Conservation (phyloP, 2,113 vertebrate species). For the Gymnocephalus cernua region DNA sequence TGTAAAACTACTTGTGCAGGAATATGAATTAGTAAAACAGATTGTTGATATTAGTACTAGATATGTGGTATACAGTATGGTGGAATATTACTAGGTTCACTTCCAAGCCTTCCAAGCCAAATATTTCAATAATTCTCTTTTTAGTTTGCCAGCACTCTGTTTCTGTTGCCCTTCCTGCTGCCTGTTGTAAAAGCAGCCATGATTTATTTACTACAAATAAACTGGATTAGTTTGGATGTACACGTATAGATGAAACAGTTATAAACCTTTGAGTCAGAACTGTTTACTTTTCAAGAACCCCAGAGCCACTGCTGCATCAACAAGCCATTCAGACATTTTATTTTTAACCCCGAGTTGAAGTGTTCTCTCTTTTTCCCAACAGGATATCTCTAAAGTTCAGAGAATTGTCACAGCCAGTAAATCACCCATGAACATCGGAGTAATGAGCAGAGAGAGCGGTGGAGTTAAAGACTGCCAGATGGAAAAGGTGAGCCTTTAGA, state of each 20-base stretch:
- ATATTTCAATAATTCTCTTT: slow-evolving; percentile 31
- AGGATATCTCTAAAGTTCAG: slow-evolving; percentile 86
- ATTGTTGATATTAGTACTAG: not conserved
- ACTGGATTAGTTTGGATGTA: slow-evolving; percentile 7
- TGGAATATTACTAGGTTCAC: slow-evolving; percentile 1
- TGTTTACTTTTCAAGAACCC: slow-evolving; percentile 12
- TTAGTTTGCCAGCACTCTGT: not conserved
- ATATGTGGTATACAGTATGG: not conserved
- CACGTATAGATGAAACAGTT: slow-evolving; percentile 16
- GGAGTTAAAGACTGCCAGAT: slow-evolving; percentile 80
- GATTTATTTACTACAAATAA: slow-evolving; percentile 29
- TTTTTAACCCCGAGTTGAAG: slow-evolving; percentile 24
- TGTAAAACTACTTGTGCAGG: not conserved
- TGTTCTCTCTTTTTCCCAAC: slow-evolving; percentile 31
- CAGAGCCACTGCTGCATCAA: slow-evolving; percentile 8
- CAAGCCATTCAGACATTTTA: slow-evolving; percentile 1
- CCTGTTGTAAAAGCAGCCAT: slow-evolving; percentile 4
- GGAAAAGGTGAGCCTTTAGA: slow-evolving; percentile 81
- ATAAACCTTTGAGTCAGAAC: slow-evolving; percentile 12
- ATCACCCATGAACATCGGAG: slow-evolving; percentile 71
- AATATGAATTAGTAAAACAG: not conserved
- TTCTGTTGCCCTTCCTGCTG: not conserved
- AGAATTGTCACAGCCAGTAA: slow-evolving; percentile 81
- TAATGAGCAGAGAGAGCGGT: slow-evolving; percentile 78
- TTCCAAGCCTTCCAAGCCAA: not conserved